Conservation (phyloP, 2,888 invertebrate species). For the Mesopsocus fuscifrons region DNA sequence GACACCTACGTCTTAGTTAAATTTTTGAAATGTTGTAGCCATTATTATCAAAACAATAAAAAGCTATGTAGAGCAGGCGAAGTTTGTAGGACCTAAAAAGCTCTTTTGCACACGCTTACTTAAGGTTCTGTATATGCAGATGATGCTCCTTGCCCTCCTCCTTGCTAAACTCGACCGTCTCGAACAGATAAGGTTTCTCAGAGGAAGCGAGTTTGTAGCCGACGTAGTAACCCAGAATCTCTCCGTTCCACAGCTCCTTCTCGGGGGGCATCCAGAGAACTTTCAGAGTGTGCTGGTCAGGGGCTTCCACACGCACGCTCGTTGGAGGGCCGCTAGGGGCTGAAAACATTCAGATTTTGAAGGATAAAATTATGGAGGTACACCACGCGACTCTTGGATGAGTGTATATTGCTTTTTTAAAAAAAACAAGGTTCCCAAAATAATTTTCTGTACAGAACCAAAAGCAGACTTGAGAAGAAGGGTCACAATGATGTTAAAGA, state of each 20-base stretch:
- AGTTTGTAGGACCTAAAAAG: slow-evolving; percentile 64
- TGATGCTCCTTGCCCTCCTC: slow-evolving; percentile 84
- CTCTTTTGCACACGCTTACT: slow-evolving; percentile 27
- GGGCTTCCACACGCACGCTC: slow-evolving; percentile 65
- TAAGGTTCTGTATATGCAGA: slow-evolving; percentile 58
- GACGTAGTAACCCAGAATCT: slow-evolving; percentile 77
- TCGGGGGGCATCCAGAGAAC: slow-evolving; percentile 84
- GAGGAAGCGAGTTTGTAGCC: slow-evolving; percentile 63
- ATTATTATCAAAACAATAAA: too few species aligned
- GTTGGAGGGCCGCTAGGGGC: slow-evolving; percentile 69
- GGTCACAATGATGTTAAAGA: too few species aligned
- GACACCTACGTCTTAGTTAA: too few species aligned
- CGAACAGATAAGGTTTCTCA: slow-evolving; percentile 74
- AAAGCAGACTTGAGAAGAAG: too few species aligned
- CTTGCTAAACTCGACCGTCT: slow-evolving; percentile 78
- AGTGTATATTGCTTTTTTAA: too few species aligned
- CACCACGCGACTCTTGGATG: too few species aligned
- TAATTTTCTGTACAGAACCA: too few species aligned
- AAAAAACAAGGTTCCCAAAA: too few species aligned
- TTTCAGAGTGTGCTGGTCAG: slow-evolving; percentile 68
- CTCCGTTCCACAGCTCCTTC: slow-evolving; percentile 81
- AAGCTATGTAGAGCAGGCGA: too few species aligned
- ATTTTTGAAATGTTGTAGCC: too few species aligned
- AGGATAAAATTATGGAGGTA: not conserved
- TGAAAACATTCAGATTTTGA: slow-evolving; percentile 17